phyloP scores from a whole-genome alignment of 2,888 invertebrate genomes.

The Chrysina gloriosa region DNA sequence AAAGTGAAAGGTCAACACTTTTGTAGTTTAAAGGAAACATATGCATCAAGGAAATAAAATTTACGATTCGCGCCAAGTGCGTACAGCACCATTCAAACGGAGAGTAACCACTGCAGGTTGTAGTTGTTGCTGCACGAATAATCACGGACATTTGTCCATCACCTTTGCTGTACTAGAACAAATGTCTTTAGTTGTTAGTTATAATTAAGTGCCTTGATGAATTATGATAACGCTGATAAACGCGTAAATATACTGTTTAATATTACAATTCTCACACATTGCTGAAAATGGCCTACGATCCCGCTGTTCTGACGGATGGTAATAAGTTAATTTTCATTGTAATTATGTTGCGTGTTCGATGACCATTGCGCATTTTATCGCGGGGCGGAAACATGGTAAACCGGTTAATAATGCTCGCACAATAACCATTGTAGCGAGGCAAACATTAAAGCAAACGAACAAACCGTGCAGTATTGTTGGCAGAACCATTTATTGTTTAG shows the following conservation, averaged over 20 bases:
- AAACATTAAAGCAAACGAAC: not conserved
- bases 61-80: too few relatives aligned
- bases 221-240: not conserved
- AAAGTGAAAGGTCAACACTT: too few relatives aligned
- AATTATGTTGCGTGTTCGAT: not conserved
- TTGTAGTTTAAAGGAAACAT: too few relatives aligned
- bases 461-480: not conserved
- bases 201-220: not conserved
- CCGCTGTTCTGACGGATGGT: not conserved
- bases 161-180: too few relatives aligned
- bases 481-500: not conserved
- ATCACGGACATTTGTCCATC: too few relatives aligned
- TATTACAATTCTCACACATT: not conserved
- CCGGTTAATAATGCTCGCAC: slow-evolving; percentile 4
- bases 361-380: not conserved
- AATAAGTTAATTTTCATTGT: slow-evolving; percentile 9
- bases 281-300: not conserved
- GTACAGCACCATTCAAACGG: too few relatives aligned
- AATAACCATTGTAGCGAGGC: not conserved
- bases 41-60: too few relatives aligned
- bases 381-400: not conserved
- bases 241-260: not conserved
- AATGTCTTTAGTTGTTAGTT: not conserved
- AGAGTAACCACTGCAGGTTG: too few relatives aligned
- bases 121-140: too few relatives aligned